Percentiles rank a stretch among this genome's conserved stretches.
These are phyloP conservation scores for Anabas testudineus DNA, from an alignment of 2,797 vertebrate species.

Conservation along the genomic window DNA sequence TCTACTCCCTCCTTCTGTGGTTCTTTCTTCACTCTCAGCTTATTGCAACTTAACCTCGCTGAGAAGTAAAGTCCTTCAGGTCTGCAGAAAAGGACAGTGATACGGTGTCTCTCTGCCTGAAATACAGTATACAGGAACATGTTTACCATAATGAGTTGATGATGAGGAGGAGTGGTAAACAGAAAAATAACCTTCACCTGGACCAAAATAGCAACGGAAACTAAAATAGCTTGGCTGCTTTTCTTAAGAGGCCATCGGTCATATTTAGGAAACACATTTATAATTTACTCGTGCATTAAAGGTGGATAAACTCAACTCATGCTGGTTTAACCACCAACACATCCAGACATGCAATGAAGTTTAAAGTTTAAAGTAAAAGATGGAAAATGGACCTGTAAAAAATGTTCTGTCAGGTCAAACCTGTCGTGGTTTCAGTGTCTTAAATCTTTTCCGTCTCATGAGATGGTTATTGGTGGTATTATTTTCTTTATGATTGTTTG, in stretches of 20 bases:
- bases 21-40: conserved; percentile 52
- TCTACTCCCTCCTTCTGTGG: conserved; percentile 31
- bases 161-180: background rate
- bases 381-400: background rate
- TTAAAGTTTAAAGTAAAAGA: too few relatives aligned
- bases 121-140: background rate
- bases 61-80: conserved; percentile 57
- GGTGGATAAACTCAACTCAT: background rate
- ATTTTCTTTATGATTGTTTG: too few relatives aligned
- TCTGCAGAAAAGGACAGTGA: conserved; percentile 40
- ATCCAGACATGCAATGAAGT: background rate
- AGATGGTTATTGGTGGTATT: too few relatives aligned
- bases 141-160: background rate
- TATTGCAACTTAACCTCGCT: conserved; percentile 54
- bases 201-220: background rate
- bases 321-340: background rate
- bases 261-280: background rate
- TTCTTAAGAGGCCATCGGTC: background rate
- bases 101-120: conserved; percentile 12
- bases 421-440: too few relatives aligned
- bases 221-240: background rate
- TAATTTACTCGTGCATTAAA: background rate
- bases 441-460: too few relatives aligned
- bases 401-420: background rate
- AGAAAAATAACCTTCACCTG: background rate